phyloP scores from a whole-genome alignment of 2,888 invertebrate genomes.

The Tipula vernalis region DNA sequence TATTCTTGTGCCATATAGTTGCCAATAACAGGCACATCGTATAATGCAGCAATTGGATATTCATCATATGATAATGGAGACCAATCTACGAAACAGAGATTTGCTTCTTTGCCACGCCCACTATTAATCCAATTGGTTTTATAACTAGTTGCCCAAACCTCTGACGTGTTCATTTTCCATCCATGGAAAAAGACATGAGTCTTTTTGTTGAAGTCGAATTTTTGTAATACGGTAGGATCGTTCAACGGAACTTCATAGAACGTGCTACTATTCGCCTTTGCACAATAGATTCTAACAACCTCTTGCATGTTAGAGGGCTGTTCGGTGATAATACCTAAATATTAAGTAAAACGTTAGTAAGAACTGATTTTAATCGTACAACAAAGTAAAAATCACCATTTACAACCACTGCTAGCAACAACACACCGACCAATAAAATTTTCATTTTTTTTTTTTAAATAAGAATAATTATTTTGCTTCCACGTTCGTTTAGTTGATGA shows the following conservation, averaged over 20 bases:
- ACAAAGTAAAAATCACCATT: too few relatives aligned
- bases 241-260: neutral
- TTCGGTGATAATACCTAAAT: neutral
- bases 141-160: neutral
- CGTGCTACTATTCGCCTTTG: too few relatives aligned
- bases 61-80: neutral
- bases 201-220: neutral
- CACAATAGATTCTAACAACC: too few relatives aligned
- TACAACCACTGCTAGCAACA: neutral
- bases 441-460: neutral
- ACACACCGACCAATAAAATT: neutral
- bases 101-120: neutral
- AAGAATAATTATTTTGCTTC: too few relatives aligned
- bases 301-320: neutral
- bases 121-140: neutral
- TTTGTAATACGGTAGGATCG: neutral
- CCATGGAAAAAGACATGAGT: neutral
- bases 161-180: neutral
- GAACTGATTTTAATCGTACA: too few relatives aligned
- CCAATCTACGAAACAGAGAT: neutral
- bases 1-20: too few relatives aligned
- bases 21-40: too few relatives aligned
- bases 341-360: too few relatives aligned
- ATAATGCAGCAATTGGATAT: too few relatives aligned
- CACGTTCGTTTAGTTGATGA: too few relatives aligned